phyloP scores from a whole-genome alignment of 2,888 invertebrate genomes.

The Crioceris asparagi region DNA sequence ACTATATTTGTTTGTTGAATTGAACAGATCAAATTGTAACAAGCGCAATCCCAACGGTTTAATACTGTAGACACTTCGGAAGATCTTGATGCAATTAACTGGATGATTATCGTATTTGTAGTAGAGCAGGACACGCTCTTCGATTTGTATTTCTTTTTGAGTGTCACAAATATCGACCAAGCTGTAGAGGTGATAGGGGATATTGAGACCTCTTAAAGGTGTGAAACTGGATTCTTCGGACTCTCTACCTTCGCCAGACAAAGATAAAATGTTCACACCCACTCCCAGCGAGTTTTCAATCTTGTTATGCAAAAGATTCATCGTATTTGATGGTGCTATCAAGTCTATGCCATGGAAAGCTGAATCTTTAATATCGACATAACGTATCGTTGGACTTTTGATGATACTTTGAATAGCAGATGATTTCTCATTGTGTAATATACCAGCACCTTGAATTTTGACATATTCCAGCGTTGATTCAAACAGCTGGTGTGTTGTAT shows the following conservation, averaged over 20 bases:
- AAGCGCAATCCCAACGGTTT: slow-evolving; percentile 85
- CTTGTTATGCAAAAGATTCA: slow-evolving; percentile 64
- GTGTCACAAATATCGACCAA: slow-evolving; percentile 94
- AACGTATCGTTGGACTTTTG: slow-evolving; percentile 70
- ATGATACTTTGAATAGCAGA: slow-evolving; percentile 85
- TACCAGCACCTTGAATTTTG: slow-evolving; percentile 85
- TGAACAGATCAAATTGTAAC: slow-evolving; percentile 84
- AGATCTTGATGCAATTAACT: slow-evolving; percentile 95
- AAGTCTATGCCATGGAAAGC: slow-evolving; percentile 89
- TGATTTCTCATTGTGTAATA: slow-evolving; percentile 89
- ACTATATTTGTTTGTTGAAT: slow-evolving; percentile 70
- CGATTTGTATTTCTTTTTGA: slow-evolving; percentile 79
- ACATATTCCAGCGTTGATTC: slow-evolving; percentile 73
- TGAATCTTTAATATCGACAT: slow-evolving; percentile 72
- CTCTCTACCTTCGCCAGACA: slow-evolving; percentile 87
- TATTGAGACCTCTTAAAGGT: slow-evolving; percentile 67
- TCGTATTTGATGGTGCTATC: slow-evolving; percentile 75
- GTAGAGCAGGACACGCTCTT: slow-evolving; percentile 83
- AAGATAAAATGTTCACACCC: slow-evolving; percentile 78
- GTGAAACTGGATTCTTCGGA: slow-evolving; percentile 80
- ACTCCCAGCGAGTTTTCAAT: slow-evolving; percentile 76
- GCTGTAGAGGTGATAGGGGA: slow-evolving; percentile 88
- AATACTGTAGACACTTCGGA: slow-evolving; percentile 72
- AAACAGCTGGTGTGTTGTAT: slow-evolving; percentile 54
- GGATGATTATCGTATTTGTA: slow-evolving; percentile 96